Percentiles rank a stretch among this genome's conserved stretches.
Evolutionary conservation across 2,797 vertebrate genomes (phyloP).

Genomic region (Echiichthys vipera): DNA sequence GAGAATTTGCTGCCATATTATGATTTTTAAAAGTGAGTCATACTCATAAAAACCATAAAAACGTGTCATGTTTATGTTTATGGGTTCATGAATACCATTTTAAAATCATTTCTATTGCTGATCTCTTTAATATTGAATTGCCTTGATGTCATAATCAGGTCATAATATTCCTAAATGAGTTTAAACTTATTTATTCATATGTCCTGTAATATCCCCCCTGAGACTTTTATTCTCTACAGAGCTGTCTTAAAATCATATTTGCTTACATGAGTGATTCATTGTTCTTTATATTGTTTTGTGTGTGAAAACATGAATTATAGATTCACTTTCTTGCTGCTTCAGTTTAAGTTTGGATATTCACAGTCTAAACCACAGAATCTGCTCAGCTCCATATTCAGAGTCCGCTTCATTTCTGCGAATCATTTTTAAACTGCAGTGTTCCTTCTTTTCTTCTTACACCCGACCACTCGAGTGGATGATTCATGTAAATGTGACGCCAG

Average conservation of each 20-base stretch:
- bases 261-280: too few species aligned
- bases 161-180: background rate
- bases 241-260: background rate
- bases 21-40: too few species aligned
- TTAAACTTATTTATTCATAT: background rate
- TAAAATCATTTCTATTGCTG: too few species aligned
- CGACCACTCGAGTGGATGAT: slow-evolving; percentile 6
- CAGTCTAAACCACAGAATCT: background rate
- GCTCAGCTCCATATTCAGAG: slow-evolving; percentile 9
- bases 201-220: background rate
- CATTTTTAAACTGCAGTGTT: too few species aligned
- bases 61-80: too few species aligned
- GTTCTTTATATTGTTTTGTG: too few species aligned
- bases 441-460: too few species aligned
- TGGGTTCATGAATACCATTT: too few species aligned
- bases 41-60: too few species aligned
- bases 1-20: too few species aligned
- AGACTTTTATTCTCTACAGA: background rate
- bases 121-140: background rate
- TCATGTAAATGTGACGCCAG: background rate
- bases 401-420: too few species aligned
- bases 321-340: slow-evolving; percentile 1
- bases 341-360: slow-evolving; percentile 15
- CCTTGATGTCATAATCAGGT: background rate
- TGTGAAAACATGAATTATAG: background rate